A percentile compares a stretch with the other conserved stretches of the same genome.
These are phyloP conservation scores for Aphaenogaster floridana DNA, from an alignment of 1,140 invertebrate species.

Conservation along the genomic window DNA sequence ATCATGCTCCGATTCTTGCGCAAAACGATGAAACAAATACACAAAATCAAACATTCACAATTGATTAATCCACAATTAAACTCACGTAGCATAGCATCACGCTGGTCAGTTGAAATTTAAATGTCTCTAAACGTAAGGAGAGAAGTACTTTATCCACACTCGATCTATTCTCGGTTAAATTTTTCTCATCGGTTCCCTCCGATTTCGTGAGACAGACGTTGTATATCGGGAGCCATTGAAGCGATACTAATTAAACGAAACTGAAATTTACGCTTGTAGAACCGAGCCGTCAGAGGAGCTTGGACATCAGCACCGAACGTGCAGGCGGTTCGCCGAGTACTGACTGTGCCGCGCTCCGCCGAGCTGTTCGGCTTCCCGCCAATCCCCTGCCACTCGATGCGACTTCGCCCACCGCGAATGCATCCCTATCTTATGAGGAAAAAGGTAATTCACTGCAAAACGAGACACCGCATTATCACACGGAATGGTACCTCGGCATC, in stretches of 20 bases:
- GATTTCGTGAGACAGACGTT: neutral
- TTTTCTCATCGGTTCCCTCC: neutral
- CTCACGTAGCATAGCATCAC: constrained; percentile 83
- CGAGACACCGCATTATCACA: constrained; percentile 59
- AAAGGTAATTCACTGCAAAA: constrained; percentile 64
- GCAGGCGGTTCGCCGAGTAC: constrained; percentile 82
- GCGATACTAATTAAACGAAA: neutral
- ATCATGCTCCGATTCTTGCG: neutral
- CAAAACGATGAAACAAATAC: neutral
- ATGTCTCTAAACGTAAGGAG: neutral
- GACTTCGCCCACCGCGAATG: constrained; percentile 61
- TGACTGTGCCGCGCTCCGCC: constrained; percentile 81
- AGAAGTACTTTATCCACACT: constrained; percentile 14
- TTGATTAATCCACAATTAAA: constrained; percentile 54
- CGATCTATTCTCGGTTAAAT: neutral
- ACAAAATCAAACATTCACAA: neutral
- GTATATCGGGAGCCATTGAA: neutral
- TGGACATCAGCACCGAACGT: constrained; percentile 74
- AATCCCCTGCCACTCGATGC: constrained; percentile 73
- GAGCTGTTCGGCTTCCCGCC: constrained; percentile 81
- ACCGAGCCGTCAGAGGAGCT: constrained; percentile 5
- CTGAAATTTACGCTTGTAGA: neutral
- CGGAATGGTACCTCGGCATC: constrained; percentile 39
- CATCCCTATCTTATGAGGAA: constrained; percentile 60
- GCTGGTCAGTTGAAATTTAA: constrained; percentile 24